These are phyloP conservation scores for Silurus meridionalis DNA, from an alignment of 2,113 vertebrate genomes.

Conservation along the genomic window DNA sequence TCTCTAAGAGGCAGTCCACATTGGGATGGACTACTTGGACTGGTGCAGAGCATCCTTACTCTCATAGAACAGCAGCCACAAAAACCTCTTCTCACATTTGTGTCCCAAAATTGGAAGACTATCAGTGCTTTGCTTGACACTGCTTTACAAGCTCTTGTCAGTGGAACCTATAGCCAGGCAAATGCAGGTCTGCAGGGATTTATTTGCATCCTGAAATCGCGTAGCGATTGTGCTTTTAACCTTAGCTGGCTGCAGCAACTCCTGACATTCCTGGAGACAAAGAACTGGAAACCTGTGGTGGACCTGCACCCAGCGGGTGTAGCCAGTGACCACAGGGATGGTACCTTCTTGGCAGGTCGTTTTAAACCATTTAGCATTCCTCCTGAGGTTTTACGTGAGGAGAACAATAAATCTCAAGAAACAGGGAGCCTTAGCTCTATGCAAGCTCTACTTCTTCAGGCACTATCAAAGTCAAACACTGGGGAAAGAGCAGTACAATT, in stretches of 20 bases:
- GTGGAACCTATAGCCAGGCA: constrained; percentile 76
- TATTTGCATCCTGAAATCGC: constrained; percentile 78
- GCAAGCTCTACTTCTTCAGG: constrained; percentile 75
- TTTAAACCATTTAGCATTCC: constrained; percentile 73
- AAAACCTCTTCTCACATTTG: constrained; percentile 70
- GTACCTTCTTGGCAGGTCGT: constrained; percentile 58
- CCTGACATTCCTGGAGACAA: constrained; percentile 74
- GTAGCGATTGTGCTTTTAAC: constrained; percentile 74
- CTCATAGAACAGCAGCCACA: constrained; percentile 75
- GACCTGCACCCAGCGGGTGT: constrained; percentile 73
- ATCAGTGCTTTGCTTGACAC: constrained; percentile 79
- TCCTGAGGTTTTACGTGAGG: constrained; percentile 62
- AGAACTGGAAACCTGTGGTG: constrained; percentile 82
- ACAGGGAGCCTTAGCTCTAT: constrained; percentile 61
- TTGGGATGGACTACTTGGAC: constrained; percentile 79
- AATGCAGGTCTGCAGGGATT: constrained; percentile 75
- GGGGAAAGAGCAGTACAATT: constrained; percentile 60
- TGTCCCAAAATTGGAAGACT: constrained; percentile 83
- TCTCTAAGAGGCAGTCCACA: constrained; percentile 83
- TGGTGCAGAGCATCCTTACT: constrained; percentile 77
- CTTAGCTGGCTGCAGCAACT: constrained; percentile 81
- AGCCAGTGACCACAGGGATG: constrained; percentile 54
- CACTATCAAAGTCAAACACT: constrained; percentile 70
- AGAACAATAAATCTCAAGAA: constrained; percentile 56
- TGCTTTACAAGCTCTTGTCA: constrained; percentile 76